A percentile compares a stretch with the other conserved stretches of the same genome.
phyloP scores from a whole-genome alignment of 1,140 invertebrate genomes.

The Samia ricini region DNA sequence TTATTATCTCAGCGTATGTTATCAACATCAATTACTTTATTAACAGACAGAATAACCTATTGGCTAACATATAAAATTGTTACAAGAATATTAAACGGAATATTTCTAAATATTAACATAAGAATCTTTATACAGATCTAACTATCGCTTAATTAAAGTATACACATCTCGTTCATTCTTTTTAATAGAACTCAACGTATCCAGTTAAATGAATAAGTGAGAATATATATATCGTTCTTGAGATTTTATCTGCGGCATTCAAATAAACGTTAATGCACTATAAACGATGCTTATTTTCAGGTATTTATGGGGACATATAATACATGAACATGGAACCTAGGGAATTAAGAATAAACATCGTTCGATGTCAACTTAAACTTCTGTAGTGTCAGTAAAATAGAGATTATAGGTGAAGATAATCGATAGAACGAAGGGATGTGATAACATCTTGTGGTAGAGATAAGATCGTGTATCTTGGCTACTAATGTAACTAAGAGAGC shows the following conservation, averaged over 20 bases:
- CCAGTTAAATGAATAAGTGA: background rate
- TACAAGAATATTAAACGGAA: background rate
- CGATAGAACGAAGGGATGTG: slow-evolving; percentile 26
- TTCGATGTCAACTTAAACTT: slow-evolving; percentile 4
- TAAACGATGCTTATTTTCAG: background rate
- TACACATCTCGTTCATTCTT: background rate
- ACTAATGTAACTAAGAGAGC: slow-evolving; percentile 31
- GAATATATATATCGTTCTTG: background rate
- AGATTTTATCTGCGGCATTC: background rate
- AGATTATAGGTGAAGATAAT: slow-evolving; percentile 21
- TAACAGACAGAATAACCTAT: background rate
- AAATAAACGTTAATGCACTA: background rate
- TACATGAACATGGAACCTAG: background rate
- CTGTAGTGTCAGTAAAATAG: background rate
- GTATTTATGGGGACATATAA: background rate
- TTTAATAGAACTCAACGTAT: background rate
- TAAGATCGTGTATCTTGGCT: slow-evolving; percentile 34
- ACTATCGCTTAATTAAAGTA: background rate
- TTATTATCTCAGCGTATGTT: background rate
- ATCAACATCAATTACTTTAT: background rate
- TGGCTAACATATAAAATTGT: background rate
- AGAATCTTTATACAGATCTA: background rate
- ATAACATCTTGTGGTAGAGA: slow-evolving; percentile 36
- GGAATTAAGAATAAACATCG: background rate
- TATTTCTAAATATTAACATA: slow-evolving; percentile 2